Base-by-base conservation (phyloP, 2,113 vertebrate species). In the Eulacestoma nigropectus region DNA sequence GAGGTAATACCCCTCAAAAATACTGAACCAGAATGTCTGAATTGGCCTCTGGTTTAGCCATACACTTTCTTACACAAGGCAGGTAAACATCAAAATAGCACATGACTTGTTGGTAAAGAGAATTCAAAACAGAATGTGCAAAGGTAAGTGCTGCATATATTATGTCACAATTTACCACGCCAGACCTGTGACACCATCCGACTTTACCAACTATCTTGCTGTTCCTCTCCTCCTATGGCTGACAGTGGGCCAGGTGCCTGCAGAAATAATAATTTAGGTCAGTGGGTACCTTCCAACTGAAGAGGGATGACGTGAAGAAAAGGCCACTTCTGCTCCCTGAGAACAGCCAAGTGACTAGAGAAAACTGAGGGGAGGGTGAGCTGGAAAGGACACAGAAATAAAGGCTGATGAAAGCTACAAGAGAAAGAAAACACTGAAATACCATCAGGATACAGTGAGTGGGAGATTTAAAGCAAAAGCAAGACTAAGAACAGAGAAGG, bases 361-460 rank as follows among this genome's bases (percentile, higher is more conserved):
- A 65, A 52, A 79, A 44, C 1, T 15, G 4, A 30, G 17, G 19
- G 9, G 20, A 50, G 9, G 4, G 3, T 0, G 1, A 80, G 23
- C 10, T 13, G 44, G 14, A 80, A 94, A 80, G 20, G 16, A 83
- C 37, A 77, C 73, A 84, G 63, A 76, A 92, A 88, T 53, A 6
- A 72, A 47, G 27, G 17, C 6, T 69, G 57, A 78, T 17, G 4
- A 39, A 92, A 82, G 9, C 64, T 59, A 32, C 13, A 21, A 27
- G 44, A 49, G 41, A 87, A 77, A 63, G 46, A 75, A 63, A 42
- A 42, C 15, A 46, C 1, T 55, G 64, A 88, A 93, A 77, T 49
- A 15, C 13, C 2, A 2, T 47, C 20, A 57, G 39, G 25, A 74
- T 35, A 56, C 10, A 52, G 13, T 29, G 22, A 49, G 10, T 19